Percentiles rank a stretch among this genome's conserved stretches.
phyloP scores from a whole-genome alignment of 1,140 invertebrate genomes.

The Diabrotica undecimpunctata region DNA sequence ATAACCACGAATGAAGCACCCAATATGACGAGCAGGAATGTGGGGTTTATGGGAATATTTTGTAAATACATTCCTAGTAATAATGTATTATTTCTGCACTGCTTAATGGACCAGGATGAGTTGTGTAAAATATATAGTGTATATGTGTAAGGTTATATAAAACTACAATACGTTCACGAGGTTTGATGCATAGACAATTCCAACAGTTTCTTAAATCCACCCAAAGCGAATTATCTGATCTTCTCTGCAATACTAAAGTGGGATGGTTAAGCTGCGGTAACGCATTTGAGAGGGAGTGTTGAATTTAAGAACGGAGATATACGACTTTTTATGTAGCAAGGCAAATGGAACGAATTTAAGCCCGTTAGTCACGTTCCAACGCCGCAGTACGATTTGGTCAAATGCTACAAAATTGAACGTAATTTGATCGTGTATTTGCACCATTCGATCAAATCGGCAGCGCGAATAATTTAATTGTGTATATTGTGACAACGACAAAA shows the following conservation, averaged over 20 bases:
- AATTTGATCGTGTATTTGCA: no score
- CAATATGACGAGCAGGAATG: no score
- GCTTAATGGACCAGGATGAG: background rate
- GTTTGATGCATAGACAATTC: background rate
- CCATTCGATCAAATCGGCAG: no score
- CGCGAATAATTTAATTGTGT: no score
- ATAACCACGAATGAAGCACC: constrained; percentile 3
- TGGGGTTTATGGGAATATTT: background rate
- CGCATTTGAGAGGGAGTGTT: background rate
- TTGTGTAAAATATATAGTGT: background rate
- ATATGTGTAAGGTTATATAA: constrained; percentile 7
- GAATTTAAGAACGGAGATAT: no score
- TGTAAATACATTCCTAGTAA: background rate
- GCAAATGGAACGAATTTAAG: no score
- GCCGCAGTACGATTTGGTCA: no score
- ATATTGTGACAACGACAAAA: no score
- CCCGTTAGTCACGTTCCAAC: no score
- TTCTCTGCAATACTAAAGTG: background rate
- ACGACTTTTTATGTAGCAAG: no score
- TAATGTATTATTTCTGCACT: constrained; percentile 1
- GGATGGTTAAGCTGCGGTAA: no score
- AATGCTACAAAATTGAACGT: no score
- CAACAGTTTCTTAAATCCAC: constrained; percentile 4
- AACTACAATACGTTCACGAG: constrained; percentile 5
- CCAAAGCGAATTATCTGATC: background rate